Evolutionary conservation across 1,140 invertebrate species (phyloP).

Genomic region (Zeugodacus cucurbitae): DNA sequence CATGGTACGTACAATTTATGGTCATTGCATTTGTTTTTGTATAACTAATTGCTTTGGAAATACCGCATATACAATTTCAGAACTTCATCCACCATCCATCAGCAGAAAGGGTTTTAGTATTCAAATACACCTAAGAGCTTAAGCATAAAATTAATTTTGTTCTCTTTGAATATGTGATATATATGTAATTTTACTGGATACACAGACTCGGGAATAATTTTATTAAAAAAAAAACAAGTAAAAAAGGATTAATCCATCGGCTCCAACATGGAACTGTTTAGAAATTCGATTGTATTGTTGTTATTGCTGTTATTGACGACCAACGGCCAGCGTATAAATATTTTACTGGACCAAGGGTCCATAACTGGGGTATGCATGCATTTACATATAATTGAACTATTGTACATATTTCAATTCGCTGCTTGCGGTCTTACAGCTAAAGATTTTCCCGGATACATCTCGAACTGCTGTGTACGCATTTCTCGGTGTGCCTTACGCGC

Average conservation of each 20-base stretch:
- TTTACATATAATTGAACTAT: neutral
- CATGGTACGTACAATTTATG: neutral
- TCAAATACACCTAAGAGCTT: neutral
- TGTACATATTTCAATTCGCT: neutral
- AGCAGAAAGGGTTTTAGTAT: slow-evolving; percentile 10
- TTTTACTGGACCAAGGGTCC: neutral
- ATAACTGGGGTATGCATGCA: neutral
- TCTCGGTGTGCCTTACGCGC: slow-evolving; percentile 76
- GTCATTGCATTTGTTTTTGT: neutral
- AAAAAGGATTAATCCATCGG: too few relatives aligned
- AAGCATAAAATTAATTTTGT: neutral
- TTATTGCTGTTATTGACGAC: neutral
- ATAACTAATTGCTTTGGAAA: slow-evolving; percentile 11
- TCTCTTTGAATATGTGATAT: neutral
- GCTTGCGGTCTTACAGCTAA: slow-evolving; percentile 56
- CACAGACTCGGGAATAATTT: neutral
- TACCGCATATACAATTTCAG: neutral
- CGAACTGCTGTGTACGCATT: slow-evolving; percentile 70
- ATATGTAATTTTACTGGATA: neutral
- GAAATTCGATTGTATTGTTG: neutral
- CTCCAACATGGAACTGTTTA: neutral
- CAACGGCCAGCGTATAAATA: neutral
- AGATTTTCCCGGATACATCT: slow-evolving; percentile 67
- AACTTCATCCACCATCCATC: slow-evolving; percentile 8
- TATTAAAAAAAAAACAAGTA: neutral